Percentiles rank a stretch among this genome's conserved stretches.
Evolutionary conservation across 2,888 invertebrate species (phyloP).

Genomic region (Agapostemon virescens): DNA sequence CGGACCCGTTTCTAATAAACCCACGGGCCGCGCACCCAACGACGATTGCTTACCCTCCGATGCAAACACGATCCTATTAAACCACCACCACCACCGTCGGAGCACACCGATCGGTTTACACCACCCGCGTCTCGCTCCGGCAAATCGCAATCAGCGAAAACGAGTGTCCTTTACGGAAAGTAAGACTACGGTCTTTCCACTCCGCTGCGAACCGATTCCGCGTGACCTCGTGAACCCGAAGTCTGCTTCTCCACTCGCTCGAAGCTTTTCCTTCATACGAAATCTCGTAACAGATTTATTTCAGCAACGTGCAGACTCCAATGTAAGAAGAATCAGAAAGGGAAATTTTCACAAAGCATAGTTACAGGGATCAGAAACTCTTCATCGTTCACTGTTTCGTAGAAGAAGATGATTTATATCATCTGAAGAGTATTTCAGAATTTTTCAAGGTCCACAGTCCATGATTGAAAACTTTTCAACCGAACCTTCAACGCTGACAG

Average conservation of each 20-base stretch:
- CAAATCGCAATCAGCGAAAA: constrained; percentile 10
- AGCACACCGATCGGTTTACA: constrained; percentile 1
- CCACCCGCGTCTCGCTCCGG: background rate
- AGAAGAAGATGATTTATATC: no score
- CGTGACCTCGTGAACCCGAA: background rate
- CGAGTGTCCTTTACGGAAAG: constrained; percentile 17
- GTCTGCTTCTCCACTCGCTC: background rate
- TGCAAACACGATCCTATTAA: background rate
- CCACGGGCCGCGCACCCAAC: background rate
- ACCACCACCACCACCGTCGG: background rate
- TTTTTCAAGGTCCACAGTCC: no score
- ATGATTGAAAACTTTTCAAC: no score
- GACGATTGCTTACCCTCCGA: background rate
- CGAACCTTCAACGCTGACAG: no score
- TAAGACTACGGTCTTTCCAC: background rate
- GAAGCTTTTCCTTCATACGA: no score
- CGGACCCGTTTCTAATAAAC: constrained; percentile 46
- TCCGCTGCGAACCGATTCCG: background rate
- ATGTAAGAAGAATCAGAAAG: no score
- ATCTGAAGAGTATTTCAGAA: no score
- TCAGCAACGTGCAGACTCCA: no score
- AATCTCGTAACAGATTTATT: no score
- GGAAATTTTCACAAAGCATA: no score
- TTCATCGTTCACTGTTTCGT: no score
- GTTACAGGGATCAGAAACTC: no score